A percentile compares a stretch with the other conserved stretches of the same genome.
phyloP scores from a whole-genome alignment of 1,140 invertebrate species.

The Coelopa frigida region DNA sequence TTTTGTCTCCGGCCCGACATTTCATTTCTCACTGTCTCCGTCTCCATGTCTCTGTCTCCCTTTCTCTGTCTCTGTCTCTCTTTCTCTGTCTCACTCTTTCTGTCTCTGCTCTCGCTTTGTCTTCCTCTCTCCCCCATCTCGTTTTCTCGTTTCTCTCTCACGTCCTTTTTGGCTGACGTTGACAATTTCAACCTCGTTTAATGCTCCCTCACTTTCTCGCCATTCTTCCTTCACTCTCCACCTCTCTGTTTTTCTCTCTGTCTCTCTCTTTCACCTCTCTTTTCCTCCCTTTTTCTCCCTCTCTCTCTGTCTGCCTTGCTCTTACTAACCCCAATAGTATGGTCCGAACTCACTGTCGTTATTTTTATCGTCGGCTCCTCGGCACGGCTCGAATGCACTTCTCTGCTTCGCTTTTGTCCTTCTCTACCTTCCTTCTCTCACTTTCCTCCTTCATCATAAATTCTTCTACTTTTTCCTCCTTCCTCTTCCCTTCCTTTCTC shows the following conservation, averaged over 20 bases:
- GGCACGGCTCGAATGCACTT: too few species aligned
- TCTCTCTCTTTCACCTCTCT: background rate
- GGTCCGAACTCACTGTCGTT: too few species aligned
- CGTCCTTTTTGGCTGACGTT: background rate
- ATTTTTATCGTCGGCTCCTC: too few species aligned
- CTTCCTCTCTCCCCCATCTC: background rate
- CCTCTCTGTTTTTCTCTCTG: background rate
- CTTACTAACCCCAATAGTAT: too few species aligned
- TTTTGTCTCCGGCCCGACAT: background rate
- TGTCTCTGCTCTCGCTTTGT: background rate
- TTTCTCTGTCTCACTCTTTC: background rate
- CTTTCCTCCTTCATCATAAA: too few species aligned
- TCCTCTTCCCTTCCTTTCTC: too few species aligned
- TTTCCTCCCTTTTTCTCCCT: too few species aligned
- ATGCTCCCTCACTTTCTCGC: background rate
- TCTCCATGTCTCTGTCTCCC: background rate
- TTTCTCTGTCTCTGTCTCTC: background rate
- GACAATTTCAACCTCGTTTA: background rate
- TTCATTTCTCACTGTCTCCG: background rate
- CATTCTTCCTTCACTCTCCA: background rate
- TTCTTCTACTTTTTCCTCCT: too few species aligned
- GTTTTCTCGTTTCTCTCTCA: background rate
- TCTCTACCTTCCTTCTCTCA: too few species aligned
- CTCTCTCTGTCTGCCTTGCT: too few species aligned
- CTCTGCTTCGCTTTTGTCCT: too few species aligned